These are phyloP conservation scores for Clarias platycephalus DNA, from an alignment of 2,797 vertebrate species.

Conservation along the genomic window DNA sequence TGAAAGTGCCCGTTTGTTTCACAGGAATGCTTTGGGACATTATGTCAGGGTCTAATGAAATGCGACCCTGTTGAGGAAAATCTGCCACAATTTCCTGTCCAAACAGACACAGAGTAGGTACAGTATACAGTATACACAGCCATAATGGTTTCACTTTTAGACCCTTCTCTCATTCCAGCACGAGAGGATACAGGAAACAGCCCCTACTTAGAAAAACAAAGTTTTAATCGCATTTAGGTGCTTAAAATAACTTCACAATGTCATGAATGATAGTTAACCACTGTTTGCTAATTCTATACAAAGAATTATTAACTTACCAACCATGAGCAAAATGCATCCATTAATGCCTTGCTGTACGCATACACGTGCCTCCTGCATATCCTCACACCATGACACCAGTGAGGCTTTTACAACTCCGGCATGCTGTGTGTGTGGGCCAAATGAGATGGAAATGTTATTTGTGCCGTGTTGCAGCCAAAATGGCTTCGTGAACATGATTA, in stretches of 20 bases:
- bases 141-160: not conserved
- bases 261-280: not conserved
- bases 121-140: no score
- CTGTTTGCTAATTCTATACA: not conserved
- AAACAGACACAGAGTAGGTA: not conserved
- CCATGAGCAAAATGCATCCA: not conserved
- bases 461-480: conserved; percentile 30
- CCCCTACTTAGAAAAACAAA: not conserved
- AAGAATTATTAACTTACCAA: not conserved
- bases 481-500: conserved; percentile 20
- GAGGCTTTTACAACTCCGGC: conserved; percentile 49
- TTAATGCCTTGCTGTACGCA: not conserved
- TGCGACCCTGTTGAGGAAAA: not conserved
- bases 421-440: conserved; percentile 31
- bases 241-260: not conserved
- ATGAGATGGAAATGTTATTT: conserved; percentile 56
- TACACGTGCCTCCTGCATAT: conserved; percentile 33
- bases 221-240: not conserved
- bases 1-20: not conserved
- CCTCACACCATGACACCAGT: conserved; percentile 17
- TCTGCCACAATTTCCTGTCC: not conserved
- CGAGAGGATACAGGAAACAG: not conserved
- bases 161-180: not conserved
- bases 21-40: not conserved
- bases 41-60: not conserved